Evolutionary conservation across 2,797 vertebrate species (phyloP).

Genomic region (Gallinago stenura): DNA sequence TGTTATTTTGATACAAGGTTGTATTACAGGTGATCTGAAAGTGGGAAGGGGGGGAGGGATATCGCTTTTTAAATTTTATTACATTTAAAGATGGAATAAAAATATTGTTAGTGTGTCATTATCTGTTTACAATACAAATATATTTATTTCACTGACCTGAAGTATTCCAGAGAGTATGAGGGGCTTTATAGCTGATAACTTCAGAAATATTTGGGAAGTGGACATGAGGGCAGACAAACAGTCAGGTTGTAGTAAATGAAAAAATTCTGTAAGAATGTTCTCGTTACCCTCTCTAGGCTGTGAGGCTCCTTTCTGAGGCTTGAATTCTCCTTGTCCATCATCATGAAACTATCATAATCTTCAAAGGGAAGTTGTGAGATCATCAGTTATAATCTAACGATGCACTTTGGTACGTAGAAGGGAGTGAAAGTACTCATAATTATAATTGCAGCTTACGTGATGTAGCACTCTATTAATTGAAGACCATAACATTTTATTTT

Average conservation of each 20-base stretch:
- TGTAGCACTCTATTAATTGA: background rate
- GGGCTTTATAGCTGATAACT: background rate
- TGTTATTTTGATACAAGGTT: background rate
- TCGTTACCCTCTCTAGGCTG: background rate
- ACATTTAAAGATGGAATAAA: background rate
- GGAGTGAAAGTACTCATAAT: background rate
- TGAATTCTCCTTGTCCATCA: accelerated
- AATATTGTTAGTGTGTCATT: background rate
- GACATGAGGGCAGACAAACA: background rate
- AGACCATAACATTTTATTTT: background rate
- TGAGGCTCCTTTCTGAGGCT: background rate
- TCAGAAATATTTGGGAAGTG: background rate
- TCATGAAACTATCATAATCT: background rate
- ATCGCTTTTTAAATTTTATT: accelerated
- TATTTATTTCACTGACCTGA: background rate
- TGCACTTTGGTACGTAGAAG: background rate
- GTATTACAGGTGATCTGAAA: background rate
- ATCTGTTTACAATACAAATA: background rate
- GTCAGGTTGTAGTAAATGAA: background rate
- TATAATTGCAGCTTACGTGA: background rate
- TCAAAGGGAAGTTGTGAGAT: background rate
- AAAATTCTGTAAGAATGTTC: background rate
- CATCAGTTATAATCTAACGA: background rate
- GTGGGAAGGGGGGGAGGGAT: background rate
- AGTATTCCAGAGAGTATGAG: background rate